Evolutionary conservation across 2,888 invertebrate species (phyloP).

Genomic region (Philereme transversata): DNA sequence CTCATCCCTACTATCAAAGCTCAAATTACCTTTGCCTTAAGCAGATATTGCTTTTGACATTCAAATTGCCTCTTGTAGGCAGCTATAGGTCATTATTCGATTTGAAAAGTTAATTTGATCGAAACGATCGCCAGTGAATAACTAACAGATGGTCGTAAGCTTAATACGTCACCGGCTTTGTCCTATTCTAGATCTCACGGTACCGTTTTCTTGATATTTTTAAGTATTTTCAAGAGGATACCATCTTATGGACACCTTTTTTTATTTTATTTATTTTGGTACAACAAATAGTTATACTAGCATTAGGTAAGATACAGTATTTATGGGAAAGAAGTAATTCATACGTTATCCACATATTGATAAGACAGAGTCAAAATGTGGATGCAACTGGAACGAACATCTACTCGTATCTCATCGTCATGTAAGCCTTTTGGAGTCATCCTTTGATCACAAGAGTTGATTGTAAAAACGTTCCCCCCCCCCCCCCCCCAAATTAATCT

Average conservation of each 20-base stretch:
- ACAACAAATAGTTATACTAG: no score
- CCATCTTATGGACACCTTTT: not conserved
- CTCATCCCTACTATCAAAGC: slow-evolving; percentile 27
- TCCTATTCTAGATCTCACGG: slow-evolving; percentile 19
- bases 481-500: no score
- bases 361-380: no score
- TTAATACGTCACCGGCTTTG: slow-evolving; percentile 18
- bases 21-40: slow-evolving; percentile 34
- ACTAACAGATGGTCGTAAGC: slow-evolving; percentile 25
- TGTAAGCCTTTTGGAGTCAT: no score
- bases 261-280: not conserved
- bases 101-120: slow-evolving; percentile 38
- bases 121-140: slow-evolving; percentile 31
- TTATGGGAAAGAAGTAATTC: no score
- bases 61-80: slow-evolving; percentile 37
- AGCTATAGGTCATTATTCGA: slow-evolving; percentile 31
- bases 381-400: no score
- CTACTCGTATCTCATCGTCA: no score
- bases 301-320: no score
- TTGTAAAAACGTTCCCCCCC: no score
- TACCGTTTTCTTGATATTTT: not conserved
- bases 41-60: slow-evolving; percentile 40
- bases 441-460: no score
- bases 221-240: not conserved
- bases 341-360: no score